Evolutionary conservation across 2,888 invertebrate species (phyloP), one percentile per base, ranked within the genome.

Genomic region (Apodemia mormo): DNA sequence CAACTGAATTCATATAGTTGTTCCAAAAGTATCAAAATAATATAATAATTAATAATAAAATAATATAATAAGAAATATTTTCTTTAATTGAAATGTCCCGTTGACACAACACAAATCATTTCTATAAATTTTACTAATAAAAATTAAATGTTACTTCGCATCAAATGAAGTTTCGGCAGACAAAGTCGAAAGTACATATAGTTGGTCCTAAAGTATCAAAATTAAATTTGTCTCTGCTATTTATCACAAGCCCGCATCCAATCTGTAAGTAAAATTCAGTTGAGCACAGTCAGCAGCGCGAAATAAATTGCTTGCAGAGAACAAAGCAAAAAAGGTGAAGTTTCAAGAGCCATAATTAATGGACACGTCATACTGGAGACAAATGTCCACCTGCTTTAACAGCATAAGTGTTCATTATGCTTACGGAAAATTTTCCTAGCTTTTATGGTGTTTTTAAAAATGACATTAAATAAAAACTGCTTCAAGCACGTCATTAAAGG

Each of bases 281-380:
- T 22, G 69, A 43, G 75, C 79, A 65, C 67, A 81, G 83, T 83
- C 81, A 81, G 79, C 82, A 76, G 82, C 82, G 81, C 81, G 81
- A 86, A 88, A 87, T 85, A 86, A 88, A 88, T 87, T 86, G 84
- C 84, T 85, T 80, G 80, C 80, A 75, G 82, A 86, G 70, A 70
- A 72, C 76, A 81, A 78, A 82, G 84, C 84, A 85, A 83, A 79
- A 80, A 81, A 80, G 84, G 79, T 79, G 80, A 82, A 81, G 80
- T 65, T 85, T 83, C 83, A 84, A 84, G 82, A 82, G 80, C 78
- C 81, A 74, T 85, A 89, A 87, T 88, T 87, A 88, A 87, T 88
- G 84, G 79, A 81, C 80, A 81, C 80, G 73, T 70, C 71, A 71
- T 61, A 61, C 58, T 61, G 58, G 58, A 30, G 61, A 61, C 61